Conservation (phyloP, 30 jellyfish, hydroid and myxozoan species). For the Pseudorhiza aurosa region DNA sequence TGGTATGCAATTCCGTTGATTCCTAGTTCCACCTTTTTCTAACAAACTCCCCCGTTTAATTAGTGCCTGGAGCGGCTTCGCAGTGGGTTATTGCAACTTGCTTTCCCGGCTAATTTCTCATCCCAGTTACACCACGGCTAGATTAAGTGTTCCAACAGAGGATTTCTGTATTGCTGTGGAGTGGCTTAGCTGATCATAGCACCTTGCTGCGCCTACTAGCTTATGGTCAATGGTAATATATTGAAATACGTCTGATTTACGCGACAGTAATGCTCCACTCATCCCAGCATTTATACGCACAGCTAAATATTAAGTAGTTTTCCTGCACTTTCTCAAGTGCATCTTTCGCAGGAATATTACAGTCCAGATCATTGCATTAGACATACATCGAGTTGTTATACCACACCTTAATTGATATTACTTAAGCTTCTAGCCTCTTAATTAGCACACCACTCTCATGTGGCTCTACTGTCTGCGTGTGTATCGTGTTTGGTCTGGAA, state of each 20-base stretch:
- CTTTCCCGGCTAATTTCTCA: slow-evolving; percentile 22
- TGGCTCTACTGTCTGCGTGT: neutral
- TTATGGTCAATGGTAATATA: slow-evolving; percentile 1
- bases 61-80: slow-evolving; percentile 40
- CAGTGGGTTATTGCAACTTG: slow-evolving; percentile 7
- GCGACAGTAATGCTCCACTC: too few relatives aligned
- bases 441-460: neutral
- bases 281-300: neutral
- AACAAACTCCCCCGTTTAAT: too few relatives aligned
- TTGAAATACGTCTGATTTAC: neutral
- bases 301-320: neutral
- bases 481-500: too few relatives aligned
- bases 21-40: too few relatives aligned
- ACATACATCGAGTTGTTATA: neutral
- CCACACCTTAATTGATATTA: neutral
- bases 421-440: neutral
- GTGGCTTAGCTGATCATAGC: slow-evolving; percentile 22
- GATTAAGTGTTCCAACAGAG: slow-evolving; percentile 36
- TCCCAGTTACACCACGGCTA: neutral
- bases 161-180: slow-evolving; percentile 26
- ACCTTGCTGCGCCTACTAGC: slow-evolving; percentile 13
- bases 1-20: too few relatives aligned
- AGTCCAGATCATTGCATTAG: neutral
- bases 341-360: neutral
- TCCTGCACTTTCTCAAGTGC: slow-evolving; percentile 1